These are phyloP conservation scores for Acipenser transmontanus DNA, from an alignment of 2,797 vertebrate species.

Conservation along the genomic window DNA sequence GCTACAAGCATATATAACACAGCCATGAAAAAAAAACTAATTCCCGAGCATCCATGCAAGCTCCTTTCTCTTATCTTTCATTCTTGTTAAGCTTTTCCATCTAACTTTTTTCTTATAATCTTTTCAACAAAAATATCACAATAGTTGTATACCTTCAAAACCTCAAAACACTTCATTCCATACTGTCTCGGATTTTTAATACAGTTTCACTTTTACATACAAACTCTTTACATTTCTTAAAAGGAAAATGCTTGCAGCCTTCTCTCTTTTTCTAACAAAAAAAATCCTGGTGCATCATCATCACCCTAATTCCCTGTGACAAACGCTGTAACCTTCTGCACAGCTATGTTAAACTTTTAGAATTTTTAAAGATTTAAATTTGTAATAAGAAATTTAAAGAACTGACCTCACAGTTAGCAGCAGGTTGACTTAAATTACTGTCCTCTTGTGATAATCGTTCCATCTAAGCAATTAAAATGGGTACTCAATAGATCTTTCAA, in stretches of 20 bases:
- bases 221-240: not conserved
- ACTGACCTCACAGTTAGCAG: constrained; percentile 99
- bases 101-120: not conserved
- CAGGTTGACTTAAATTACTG: constrained; percentile 99
- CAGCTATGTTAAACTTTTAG: constrained; percentile 67
- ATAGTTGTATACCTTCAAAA: not conserved
- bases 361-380: constrained; percentile 74
- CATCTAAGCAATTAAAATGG: constrained; percentile 99
- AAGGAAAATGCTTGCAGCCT: not conserved
- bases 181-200: not conserved
- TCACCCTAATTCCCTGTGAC: not conserved
- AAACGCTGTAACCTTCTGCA: constrained; percentile 1
- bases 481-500: constrained; percentile 98
- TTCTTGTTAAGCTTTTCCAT: not conserved
- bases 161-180: not conserved
- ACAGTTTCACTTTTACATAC: not conserved
- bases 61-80: not conserved
- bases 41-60: constrained; percentile 18
- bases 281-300: not conserved
- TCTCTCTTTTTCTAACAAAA: not conserved
- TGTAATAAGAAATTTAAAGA: constrained; percentile 98
- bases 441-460: constrained; percentile 98
- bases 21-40: constrained; percentile 43
- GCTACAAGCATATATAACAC: constrained; percentile 72
- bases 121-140: not conserved